These are phyloP conservation scores for Agrochola macilenta DNA, from an alignment of 2,888 invertebrate species.

Conservation along the genomic window DNA sequence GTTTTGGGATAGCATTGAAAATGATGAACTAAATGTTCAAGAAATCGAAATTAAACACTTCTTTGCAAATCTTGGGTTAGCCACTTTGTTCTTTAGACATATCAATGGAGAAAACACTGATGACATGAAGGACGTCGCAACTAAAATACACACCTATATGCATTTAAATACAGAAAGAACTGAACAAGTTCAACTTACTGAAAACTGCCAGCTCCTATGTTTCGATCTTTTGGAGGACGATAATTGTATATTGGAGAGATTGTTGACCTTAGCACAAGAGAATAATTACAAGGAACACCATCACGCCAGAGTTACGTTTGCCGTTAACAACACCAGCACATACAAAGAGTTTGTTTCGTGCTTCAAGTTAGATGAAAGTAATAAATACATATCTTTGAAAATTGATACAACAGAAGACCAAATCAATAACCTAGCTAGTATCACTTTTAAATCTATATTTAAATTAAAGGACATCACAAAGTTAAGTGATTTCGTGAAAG, in stretches of 20 bases:
- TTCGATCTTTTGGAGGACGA: conserved; percentile 90
- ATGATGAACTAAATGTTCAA: conserved; percentile 70
- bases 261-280: conserved; percentile 91
- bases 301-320: conserved; percentile 90
- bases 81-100: conserved; percentile 81
- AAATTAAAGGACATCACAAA: conserved; percentile 76
- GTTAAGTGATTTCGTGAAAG: conserved; percentile 76
- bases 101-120: conserved; percentile 79
- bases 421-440: conserved; percentile 78
- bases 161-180: conserved; percentile 68
- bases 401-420: conserved; percentile 78
- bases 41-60: conserved; percentile 77
- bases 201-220: conserved; percentile 49
- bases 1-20: conserved; percentile 84
- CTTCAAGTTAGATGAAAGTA: conserved; percentile 87
- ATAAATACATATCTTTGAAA: conserved; percentile 76
- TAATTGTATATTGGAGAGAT: conserved; percentile 91
- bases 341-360: conserved; percentile 90
- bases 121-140: conserved; percentile 78
- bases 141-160: conserved; percentile 73
- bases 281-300: conserved; percentile 82
- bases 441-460: conserved; percentile 87
- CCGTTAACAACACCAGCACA: conserved; percentile 85
- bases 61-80: conserved; percentile 79
- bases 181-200: conserved; percentile 42